Conservation (phyloP, 2,113 vertebrate genomes). For the Macquaria australasica region DNA sequence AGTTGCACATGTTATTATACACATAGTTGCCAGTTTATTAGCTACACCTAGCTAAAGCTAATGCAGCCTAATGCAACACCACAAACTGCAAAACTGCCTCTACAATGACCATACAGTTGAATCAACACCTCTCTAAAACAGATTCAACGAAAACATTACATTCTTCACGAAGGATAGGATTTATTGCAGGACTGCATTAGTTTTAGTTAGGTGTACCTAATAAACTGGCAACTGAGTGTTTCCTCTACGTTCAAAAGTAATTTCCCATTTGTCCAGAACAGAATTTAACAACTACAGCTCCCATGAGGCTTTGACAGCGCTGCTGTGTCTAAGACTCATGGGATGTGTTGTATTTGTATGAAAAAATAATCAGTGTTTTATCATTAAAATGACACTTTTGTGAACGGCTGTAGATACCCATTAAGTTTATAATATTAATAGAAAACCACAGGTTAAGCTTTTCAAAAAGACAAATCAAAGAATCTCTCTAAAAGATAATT, state of each 20-base stretch:
- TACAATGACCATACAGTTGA: background rate
- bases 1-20: no score
- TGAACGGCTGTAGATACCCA: background rate
- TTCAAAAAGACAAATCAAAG: background rate
- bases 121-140: background rate
- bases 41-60: no score
- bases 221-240: background rate
- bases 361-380: background rate
- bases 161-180: background rate
- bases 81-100: background rate
- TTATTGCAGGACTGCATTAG: no score
- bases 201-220: background rate
- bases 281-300: constrained; percentile 1
- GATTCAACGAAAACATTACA: background rate
- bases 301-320: background rate
- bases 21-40: no score
- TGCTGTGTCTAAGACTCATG: background rate
- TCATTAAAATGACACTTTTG: background rate
- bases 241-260: background rate
- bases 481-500: background rate
- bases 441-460: background rate
- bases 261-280: background rate
- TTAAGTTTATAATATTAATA: background rate
- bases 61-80: background rate
- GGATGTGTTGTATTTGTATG: background rate